Percentiles rank a stretch among this genome's conserved stretches.
Evolutionary conservation across 37 sponge, comb jelly and placozoan genomes (phyloP).

Genomic region (Hexactinellida sp.): DNA sequence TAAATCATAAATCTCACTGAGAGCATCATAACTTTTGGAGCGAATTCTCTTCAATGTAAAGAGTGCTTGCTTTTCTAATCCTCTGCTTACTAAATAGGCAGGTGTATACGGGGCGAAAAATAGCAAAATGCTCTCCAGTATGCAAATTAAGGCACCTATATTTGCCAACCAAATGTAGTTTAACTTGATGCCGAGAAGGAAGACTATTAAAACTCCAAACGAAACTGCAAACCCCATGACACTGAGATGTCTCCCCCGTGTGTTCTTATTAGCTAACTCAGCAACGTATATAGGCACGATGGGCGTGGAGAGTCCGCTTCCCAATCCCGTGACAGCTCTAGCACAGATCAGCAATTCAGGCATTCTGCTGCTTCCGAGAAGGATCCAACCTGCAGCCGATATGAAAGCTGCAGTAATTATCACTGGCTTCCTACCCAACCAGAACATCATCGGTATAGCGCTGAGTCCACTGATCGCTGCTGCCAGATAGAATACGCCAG

Average conservation of each 20-base stretch:
- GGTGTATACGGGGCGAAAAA: not conserved
- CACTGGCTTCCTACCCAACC: not conserved
- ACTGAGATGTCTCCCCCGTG: constrained; percentile 12
- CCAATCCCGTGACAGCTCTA: not conserved
- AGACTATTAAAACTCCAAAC: not conserved
- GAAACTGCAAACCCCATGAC: not conserved
- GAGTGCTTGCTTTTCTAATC: not conserved
- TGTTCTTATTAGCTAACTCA: constrained; percentile 11
- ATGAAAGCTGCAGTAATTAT: not conserved
- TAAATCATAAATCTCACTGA: not conserved
- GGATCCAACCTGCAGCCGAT: not conserved
- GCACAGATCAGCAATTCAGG: not conserved
- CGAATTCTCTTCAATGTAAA: not conserved
- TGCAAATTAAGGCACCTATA: not conserved
- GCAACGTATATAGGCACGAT: not conserved
- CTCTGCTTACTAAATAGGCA: not conserved
- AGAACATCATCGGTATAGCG: not conserved
- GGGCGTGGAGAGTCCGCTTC: not conserved
- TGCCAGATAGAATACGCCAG: constrained; percentile 1
- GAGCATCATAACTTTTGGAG: not conserved
- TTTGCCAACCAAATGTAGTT: not conserved
- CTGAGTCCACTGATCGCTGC: not conserved
- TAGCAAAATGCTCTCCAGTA: not conserved
- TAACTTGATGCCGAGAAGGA: not conserved
- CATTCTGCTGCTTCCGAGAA: not conserved